Percentiles rank a stretch among this genome's conserved stretches.
These are phyloP conservation scores for Drosophila fulvimacula DNA, from an alignment of 2,888 invertebrate species.

Conservation along the genomic window DNA sequence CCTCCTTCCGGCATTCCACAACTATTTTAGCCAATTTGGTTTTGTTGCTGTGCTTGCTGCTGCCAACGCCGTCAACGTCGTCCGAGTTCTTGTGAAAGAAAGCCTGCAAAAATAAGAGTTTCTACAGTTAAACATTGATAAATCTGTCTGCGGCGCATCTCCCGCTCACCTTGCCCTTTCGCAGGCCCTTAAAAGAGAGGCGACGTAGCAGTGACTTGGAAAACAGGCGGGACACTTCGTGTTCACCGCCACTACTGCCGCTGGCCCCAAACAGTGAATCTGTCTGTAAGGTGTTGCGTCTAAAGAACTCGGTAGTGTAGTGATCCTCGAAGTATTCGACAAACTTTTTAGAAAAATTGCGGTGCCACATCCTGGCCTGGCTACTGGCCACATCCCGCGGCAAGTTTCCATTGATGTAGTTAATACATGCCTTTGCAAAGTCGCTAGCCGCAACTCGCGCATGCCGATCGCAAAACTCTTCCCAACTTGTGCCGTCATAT, in stretches of 20 bases:
- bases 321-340: conserved; percentile 93
- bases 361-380: too few species aligned
- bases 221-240: conserved; percentile 91
- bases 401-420: conserved; percentile 90
- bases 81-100: conserved; percentile 93
- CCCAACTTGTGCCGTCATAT: conserved; percentile 88
- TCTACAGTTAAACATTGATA: conserved; percentile 78
- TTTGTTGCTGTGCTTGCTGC: conserved; percentile 90
- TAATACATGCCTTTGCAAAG: conserved; percentile 94
- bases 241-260: conserved; percentile 85
- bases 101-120: conserved; percentile 86
- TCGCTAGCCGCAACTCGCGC: conserved; percentile 93
- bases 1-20: conserved; percentile 97
- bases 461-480: conserved; percentile 94
- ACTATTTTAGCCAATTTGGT: conserved; percentile 95
- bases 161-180: conserved; percentile 89
- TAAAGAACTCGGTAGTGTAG: conserved; percentile 91
- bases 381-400: conserved; percentile 88
- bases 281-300: conserved; percentile 86
- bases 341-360: conserved; percentile 92
- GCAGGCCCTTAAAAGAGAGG: conserved; percentile 94
- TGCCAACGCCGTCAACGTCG: conserved; percentile 89
- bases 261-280: conserved; percentile 53
- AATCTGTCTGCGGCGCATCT: background rate
- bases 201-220: conserved; percentile 94